Base-by-base conservation (phyloP, 2,888 invertebrate species). In the Chorisops tibialis region DNA sequence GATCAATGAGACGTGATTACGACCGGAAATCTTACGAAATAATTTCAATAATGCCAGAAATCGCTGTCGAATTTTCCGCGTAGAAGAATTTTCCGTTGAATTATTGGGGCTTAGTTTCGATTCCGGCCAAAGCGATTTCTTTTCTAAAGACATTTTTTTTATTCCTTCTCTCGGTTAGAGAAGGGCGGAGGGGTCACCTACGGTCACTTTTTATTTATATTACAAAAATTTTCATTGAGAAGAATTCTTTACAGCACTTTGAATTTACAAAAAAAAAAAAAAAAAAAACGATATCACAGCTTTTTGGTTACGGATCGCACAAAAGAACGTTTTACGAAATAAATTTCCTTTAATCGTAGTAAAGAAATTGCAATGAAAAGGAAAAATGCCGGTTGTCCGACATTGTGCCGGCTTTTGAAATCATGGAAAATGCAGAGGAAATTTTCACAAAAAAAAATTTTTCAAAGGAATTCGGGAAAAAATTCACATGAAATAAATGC, bases 391-490 rank as follows among this genome's bases (percentile, higher is more conserved):
- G 56, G 56, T 45, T 7, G 24, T 2, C 7, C 30, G 14, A 16
- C 24, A 30, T 45, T 18, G 11, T 30, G 56, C 56, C 56, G 56
- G 56, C 18, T 30, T 30, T 30, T 43, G 18, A 30, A 30, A 56
- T 18, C 56, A 56, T 56, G 56, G 56, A 56, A 56, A 56, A 56
- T 56, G 45, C n/a, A 2, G 39, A 56, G 35, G 6, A n/a, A 30
- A 2, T 16, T 30, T 56, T 19, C 45, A 14, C 43, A 43, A 24
- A 14, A n/a, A n/a, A n/a, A 30, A 11, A 30, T 24, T 30, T 43
- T 56, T 56, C 30, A 14, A 35, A 2, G 2, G 56, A 16, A 56
- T 16, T 16, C 18, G 18, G 43, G 22, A 45, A n/a, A n/a, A n/a
- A 45, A 56, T 30, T 30, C 43, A 56, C 56, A 38, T 5, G 30